phyloP scores from a whole-genome alignment of 2,888 invertebrate genomes.

The Odontomyia ornata region DNA sequence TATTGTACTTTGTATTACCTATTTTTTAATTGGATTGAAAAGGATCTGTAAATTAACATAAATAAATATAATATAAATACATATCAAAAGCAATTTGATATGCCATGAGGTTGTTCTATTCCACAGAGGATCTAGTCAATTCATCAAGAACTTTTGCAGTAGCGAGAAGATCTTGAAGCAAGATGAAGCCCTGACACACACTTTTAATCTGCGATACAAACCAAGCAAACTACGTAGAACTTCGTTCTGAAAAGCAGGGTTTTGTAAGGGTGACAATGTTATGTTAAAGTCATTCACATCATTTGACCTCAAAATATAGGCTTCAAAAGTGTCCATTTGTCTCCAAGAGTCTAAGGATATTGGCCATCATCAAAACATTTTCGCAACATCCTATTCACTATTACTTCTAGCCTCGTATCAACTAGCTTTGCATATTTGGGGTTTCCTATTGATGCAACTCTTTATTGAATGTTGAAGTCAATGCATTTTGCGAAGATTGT shows the following conservation, averaged over 20 bases:
- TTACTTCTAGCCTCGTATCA: conserved; percentile 85
- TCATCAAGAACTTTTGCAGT: conserved; percentile 94
- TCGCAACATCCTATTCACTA: conserved; percentile 97
- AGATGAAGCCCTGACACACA: conserved; percentile 98
- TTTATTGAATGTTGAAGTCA: conserved; percentile 92
- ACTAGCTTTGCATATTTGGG: conserved; percentile 74
- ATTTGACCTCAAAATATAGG: conserved; percentile 90
- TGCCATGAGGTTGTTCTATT: conserved; percentile 90
- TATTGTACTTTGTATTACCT: too few relatives aligned
- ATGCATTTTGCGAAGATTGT: conserved; percentile 98
- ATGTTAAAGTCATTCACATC: conserved; percentile 93
- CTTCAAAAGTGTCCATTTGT: conserved; percentile 95
- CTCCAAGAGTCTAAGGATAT: conserved; percentile 94
- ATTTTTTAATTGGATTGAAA: too few relatives aligned
- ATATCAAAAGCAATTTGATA: conserved; percentile 99
- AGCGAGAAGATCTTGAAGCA: conserved; percentile 91
- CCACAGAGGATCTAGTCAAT: conserved; percentile 76
- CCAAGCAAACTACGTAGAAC: conserved; percentile 89
- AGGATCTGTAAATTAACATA: too few relatives aligned
- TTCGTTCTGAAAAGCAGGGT: conserved; percentile 89
- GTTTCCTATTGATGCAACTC: conserved; percentile 77
- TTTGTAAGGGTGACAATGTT: conserved; percentile 95
- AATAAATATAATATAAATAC: too few relatives aligned
- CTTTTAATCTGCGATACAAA: conserved; percentile 89
- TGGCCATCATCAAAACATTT: conserved; percentile 94